A percentile compares a stretch with the other conserved stretches of the same genome.
Evolutionary conservation across 2,888 invertebrate genomes (phyloP).

Genomic region (Cheilosia grossa): DNA sequence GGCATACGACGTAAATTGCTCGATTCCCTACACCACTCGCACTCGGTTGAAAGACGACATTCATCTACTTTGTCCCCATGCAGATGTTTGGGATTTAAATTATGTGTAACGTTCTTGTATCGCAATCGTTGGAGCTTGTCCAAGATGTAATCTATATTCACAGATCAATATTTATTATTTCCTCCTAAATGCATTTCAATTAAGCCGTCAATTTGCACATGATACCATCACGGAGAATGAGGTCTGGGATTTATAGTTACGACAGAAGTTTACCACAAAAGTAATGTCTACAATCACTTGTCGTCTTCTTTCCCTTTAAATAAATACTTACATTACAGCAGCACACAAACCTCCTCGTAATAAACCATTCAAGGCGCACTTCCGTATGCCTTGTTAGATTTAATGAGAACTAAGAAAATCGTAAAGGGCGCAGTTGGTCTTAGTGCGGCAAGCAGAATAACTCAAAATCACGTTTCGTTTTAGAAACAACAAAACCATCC

Average conservation of each 20-base stretch:
- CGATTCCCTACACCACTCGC: no score
- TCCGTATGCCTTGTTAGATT: slow-evolving; percentile 1
- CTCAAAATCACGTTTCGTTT: slow-evolving; percentile 39
- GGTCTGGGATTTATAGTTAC: background rate
- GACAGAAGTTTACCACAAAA: background rate
- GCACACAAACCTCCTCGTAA: background rate
- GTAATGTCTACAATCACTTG: no score
- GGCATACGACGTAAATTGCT: no score
- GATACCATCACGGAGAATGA: background rate
- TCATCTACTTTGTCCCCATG: background rate
- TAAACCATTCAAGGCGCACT: background rate
- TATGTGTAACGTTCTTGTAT: background rate
- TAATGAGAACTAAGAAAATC: slow-evolving; percentile 25
- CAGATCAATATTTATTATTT: background rate
- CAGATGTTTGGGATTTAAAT: slow-evolving; percentile 21
- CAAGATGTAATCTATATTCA: background rate
- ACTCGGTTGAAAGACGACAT: no score
- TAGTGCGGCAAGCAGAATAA: background rate
- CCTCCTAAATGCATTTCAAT: background rate
- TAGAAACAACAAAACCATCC: slow-evolving; percentile 14
- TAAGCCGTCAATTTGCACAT: background rate
- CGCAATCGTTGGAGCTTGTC: background rate
- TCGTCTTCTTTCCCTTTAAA: background rate
- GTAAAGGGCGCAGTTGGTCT: background rate
- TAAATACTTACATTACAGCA: background rate